A percentile compares a stretch with the other conserved stretches of the same genome.
Evolutionary conservation across 2,113 vertebrate species (phyloP).

Genomic region (Blennius ocellaris): DNA sequence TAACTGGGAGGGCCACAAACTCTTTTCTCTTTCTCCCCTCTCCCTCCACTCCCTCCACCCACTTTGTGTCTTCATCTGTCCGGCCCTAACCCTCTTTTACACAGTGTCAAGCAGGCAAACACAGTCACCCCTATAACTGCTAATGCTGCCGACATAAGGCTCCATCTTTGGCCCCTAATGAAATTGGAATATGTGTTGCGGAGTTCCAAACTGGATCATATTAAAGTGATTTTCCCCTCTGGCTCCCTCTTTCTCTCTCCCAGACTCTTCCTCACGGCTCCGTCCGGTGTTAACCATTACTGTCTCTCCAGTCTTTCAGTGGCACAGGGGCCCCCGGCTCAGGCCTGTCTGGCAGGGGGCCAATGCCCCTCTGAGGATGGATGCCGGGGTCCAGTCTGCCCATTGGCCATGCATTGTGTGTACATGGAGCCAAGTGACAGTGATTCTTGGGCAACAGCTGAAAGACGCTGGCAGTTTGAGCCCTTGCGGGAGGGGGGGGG

Average conservation of each 20-base stretch:
- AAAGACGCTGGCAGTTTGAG: constrained; percentile 64
- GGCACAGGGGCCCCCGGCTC: constrained; percentile 49
- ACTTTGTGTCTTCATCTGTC: constrained; percentile 34
- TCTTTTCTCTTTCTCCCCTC: constrained; percentile 36
- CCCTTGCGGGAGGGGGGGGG: constrained; percentile 57
- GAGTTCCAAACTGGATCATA: constrained; percentile 77
- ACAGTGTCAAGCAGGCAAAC: constrained; percentile 80
- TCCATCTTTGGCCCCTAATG: constrained; percentile 74
- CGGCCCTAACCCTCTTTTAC: constrained; percentile 72
- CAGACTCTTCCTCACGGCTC: constrained; percentile 57
- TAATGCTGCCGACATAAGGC: constrained; percentile 66
- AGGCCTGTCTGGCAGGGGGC: constrained; percentile 69
- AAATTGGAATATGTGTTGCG: constrained; percentile 75
- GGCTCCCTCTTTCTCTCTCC: background rate
- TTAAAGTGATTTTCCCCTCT: constrained; percentile 55
- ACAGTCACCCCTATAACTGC: constrained; percentile 75
- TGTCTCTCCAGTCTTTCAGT: constrained; percentile 72
- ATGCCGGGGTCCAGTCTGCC: constrained; percentile 67
- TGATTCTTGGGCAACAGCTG: constrained; percentile 80
- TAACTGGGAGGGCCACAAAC: constrained; percentile 67
- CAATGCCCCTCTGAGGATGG: constrained; percentile 70
- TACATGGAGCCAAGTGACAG: constrained; percentile 72
- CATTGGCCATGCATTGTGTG: constrained; percentile 56
- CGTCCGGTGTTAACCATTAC: constrained; percentile 76
- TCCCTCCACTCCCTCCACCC: constrained; percentile 3